Percentiles rank a stretch among this genome's conserved stretches.
Evolutionary conservation across 1,140 invertebrate species (phyloP).

Genomic region (Drosophila ananassae): DNA sequence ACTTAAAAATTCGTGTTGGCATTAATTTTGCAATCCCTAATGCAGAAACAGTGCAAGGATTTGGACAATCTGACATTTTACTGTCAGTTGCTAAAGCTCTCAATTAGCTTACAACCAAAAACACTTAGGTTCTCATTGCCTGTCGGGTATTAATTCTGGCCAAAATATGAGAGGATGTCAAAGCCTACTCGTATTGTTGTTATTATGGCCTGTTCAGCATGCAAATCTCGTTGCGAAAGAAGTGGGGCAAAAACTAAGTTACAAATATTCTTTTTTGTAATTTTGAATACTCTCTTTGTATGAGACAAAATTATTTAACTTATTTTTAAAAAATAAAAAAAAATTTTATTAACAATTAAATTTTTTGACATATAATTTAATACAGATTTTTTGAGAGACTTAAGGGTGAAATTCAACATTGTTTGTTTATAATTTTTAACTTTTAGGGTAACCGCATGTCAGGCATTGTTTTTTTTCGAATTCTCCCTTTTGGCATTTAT

Average conservation of each 20-base stretch:
- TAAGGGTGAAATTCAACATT: not conserved
- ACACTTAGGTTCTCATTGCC: slow-evolving; percentile 50
- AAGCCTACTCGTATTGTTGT: slow-evolving; percentile 16
- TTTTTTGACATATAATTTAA: no score
- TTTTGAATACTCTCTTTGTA: slow-evolving; percentile 13
- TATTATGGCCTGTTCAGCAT: slow-evolving; percentile 41
- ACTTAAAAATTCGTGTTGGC: slow-evolving; percentile 2
- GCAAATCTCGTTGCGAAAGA: slow-evolving; percentile 49
- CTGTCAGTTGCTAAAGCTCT: slow-evolving; percentile 27
- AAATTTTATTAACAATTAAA: no score
- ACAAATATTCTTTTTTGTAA: slow-evolving; percentile 52
- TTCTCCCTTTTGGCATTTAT: slow-evolving; percentile 45
- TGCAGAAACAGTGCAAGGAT: slow-evolving; percentile 21
- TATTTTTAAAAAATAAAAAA: no score
- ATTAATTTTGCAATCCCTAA: slow-evolving; percentile 36
- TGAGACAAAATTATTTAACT: no score
- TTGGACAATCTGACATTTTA: slow-evolving; percentile 27
- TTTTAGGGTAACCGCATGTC: slow-evolving; percentile 15
- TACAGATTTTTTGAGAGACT: not conserved
- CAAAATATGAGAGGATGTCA: slow-evolving; percentile 53
- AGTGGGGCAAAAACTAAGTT: slow-evolving; percentile 56
- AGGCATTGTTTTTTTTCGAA: not conserved
- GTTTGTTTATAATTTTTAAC: not conserved
- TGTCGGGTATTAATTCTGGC: slow-evolving; percentile 60
- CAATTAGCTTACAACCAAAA: slow-evolving; percentile 65